Base-by-base conservation (phyloP, 92 coral and sea anemone species). In the Phenganax stokvisi region DNA sequence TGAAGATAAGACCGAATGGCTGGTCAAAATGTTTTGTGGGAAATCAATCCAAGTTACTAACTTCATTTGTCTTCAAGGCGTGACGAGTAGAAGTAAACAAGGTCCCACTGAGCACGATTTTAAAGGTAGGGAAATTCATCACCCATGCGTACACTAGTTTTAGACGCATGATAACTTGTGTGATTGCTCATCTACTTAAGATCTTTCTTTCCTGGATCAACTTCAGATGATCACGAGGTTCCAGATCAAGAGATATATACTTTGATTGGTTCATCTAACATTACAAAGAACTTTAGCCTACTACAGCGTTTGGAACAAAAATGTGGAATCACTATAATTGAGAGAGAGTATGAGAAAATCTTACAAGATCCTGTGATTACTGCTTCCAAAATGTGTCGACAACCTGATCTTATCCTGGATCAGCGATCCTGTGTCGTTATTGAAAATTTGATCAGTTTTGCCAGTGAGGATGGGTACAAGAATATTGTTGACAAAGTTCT, bases 321-420 rank as follows among this genome's bases (percentile, higher is more conserved):
- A 61, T 87, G 87, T 80, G 89, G 84, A 56, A 88, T 94, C 31
- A 83, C 90, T 71, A 92, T 94, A 68, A 88, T 92, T 81, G 98
- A 94, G 81, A 85, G 98, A 83, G 96, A 90, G 37, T 89, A 87
- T 79, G 75, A 63, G 64, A 61, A 64, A 51, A 70, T 83, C 44
- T 55, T 16, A 12, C 76, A 65, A 62, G 47, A 86, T 61, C 51
- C 83, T 52, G 76, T 25, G 31, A 80, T 60, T 53, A 71, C 74
- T 53, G 69, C 87, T 11, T 87, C 80, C 64, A 91, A 91, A 82
- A 87, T 87, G 96, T 84, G 84, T 74, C 84, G 87, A 54, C 98
- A 94, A 84, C 96, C 98, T 9, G 92, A 94, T 57, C 82, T 94
- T 56, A 72, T 92, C 89, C 80, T 94, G 56, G 98, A 93, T 71